A percentile compares a stretch with the other conserved stretches of the same genome.
Conservation (phyloP, 2,888 invertebrate species). For the Icerya purchasi region DNA sequence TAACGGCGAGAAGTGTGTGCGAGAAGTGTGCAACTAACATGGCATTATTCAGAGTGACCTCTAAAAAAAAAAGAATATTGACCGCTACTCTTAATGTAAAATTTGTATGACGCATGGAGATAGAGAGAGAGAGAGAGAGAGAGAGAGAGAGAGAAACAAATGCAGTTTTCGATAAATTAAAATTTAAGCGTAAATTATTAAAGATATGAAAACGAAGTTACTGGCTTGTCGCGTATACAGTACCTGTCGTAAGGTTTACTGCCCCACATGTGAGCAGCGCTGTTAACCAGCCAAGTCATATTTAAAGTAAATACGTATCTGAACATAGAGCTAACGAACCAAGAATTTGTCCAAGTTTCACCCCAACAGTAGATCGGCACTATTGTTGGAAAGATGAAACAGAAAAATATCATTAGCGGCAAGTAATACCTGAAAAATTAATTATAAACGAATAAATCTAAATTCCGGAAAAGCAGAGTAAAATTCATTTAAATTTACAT, state of each 20-base stretch:
- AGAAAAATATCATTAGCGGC: slow-evolving; percentile 44
- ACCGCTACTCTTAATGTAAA: too few relatives aligned
- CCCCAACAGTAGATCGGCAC: slow-evolving; percentile 58
- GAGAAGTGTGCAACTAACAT: too few relatives aligned
- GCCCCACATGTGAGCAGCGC: slow-evolving; percentile 66
- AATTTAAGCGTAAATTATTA: neutral
- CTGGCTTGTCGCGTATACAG: slow-evolving; percentile 23
- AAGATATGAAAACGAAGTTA: neutral
- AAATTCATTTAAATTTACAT: too few relatives aligned
- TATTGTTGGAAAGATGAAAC: slow-evolving; percentile 54
- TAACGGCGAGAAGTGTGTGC: too few relatives aligned
- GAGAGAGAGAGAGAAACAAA: too few relatives aligned
- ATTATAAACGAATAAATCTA: too few relatives aligned
- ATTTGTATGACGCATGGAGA: too few relatives aligned
- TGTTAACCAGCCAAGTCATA: slow-evolving; percentile 78
- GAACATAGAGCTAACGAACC: slow-evolving; percentile 46
- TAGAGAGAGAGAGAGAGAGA: too few relatives aligned
- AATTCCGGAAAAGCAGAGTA: too few relatives aligned
- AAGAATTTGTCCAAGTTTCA: slow-evolving; percentile 44
- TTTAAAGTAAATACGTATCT: slow-evolving; percentile 62
- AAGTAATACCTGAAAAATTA: slow-evolving; percentile 46
- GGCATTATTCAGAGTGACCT: too few relatives aligned
- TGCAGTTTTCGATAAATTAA: neutral
- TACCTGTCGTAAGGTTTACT: slow-evolving; percentile 50
- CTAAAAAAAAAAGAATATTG: too few relatives aligned